Evolutionary conservation across 2,113 vertebrate species (phyloP), one percentile per base, ranked within the genome.

Genomic region (Rattus rattus): DNA sequence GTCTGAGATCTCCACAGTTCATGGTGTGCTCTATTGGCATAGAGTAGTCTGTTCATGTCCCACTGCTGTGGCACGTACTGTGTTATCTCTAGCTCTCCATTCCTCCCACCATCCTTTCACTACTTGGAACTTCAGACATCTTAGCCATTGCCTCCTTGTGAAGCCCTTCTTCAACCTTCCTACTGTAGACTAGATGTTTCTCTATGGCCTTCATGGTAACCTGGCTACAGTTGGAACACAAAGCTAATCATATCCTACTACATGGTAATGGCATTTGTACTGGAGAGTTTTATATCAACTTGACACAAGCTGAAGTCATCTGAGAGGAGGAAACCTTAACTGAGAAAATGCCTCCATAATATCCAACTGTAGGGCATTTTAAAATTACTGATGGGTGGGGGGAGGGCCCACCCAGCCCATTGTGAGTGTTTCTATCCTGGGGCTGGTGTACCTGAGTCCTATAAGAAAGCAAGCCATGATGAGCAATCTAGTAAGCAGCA

Each of bases 171-270:
- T 83, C 11, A 67, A 16, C 10, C 85, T 22, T 73, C 67, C 16
- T 73, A 90, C 24, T 79, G 1, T 75, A 5, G 19, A 19, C 61
- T 89, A 76, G 7, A 63, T 81, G 16, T 95, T 84, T 9, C 11
- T 61, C 19, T 73, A 59, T 54, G 33, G 54, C 13, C 3, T 10
- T n/a, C 47, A 9, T 56, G 65, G 11, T 49, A 69, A 16, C 63
- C 52, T 93, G 33, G 10, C 75, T n/a, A 75, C 90, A 80, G 33
- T 36, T 90, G 72, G 36, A 92, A 88, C 75, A 76, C 33, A 91
- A 92, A 94, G 33, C 17, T 77, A 84, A 91, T 77, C 5, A 52
- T 7, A 26, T 56, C 86, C 3, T 72, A 65, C 8, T 81, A 72
- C n/a, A 83, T 14, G 65, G 26, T 39, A 61, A 76, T 95, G 33